Percentiles rank a stretch among this genome's conserved stretches.
Conservation (phyloP, 1,140 invertebrate genomes). For the Coenobita brevimanus region DNA sequence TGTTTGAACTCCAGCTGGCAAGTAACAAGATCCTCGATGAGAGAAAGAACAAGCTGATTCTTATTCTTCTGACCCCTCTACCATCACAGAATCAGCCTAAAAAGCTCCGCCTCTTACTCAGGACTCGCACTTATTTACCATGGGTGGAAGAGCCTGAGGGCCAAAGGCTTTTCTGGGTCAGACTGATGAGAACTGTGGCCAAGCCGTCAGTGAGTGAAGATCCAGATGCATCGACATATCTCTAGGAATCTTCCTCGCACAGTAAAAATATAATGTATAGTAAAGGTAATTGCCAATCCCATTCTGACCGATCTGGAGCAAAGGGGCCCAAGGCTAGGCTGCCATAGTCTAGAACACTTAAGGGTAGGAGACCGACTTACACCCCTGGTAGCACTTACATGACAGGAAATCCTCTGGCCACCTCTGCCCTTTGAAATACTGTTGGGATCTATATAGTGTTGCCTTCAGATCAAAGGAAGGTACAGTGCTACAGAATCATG, state of each 20-base stretch:
- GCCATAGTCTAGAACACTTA: too few species aligned
- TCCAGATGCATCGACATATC: background rate
- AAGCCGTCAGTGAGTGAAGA: slow-evolving; percentile 24
- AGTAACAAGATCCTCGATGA: slow-evolving; percentile 52
- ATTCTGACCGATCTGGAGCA: too few species aligned
- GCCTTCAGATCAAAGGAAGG: too few species aligned
- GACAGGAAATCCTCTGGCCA: too few species aligned
- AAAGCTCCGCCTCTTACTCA: slow-evolving; percentile 45
- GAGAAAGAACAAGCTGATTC: slow-evolving; percentile 37
- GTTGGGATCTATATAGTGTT: too few species aligned
- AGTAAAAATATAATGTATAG: too few species aligned
- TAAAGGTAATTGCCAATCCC: too few species aligned
- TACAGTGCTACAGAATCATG: too few species aligned
- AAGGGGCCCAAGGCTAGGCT: too few species aligned
- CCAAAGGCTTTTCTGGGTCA: slow-evolving; percentile 46
- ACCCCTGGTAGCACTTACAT: too few species aligned
- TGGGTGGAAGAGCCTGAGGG: slow-evolving; percentile 35
- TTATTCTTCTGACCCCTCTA: slow-evolving; percentile 46
- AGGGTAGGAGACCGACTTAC: too few species aligned
- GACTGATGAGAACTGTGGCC: slow-evolving; percentile 19
- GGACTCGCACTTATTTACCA: slow-evolving; percentile 46
- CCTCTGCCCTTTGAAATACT: too few species aligned
- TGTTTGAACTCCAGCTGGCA: slow-evolving; percentile 61
- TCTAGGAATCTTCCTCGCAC: background rate
- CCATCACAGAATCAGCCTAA: slow-evolving; percentile 31